A percentile compares a stretch with the other conserved stretches of the same genome.
Conservation (phyloP, 2,888 invertebrate species). For the Colletes collaris region DNA sequence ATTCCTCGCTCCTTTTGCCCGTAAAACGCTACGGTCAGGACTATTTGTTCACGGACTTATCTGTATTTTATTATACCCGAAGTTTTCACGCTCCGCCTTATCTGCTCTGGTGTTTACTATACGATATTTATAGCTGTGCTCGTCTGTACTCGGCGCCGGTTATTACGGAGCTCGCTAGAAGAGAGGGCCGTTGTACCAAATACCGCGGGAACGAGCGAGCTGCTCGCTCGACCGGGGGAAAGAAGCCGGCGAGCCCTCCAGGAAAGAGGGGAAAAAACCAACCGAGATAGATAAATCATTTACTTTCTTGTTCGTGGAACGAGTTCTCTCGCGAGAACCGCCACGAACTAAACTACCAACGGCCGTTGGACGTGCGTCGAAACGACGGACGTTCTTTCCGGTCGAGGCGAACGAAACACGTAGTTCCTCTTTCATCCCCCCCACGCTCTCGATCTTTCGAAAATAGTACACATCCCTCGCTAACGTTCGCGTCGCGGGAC, state of each 20-base stretch:
- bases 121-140: constrained; percentile 72
- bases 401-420: not conserved
- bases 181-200: constrained; percentile 57
- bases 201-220: constrained; percentile 45
- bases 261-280: constrained; percentile 23
- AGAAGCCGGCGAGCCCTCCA: constrained; percentile 27
- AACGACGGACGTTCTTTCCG: not conserved
- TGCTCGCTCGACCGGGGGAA: constrained; percentile 13
- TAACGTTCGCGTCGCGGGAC: no score
- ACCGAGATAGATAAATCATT: constrained; percentile 60
- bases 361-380: constrained; percentile 2
- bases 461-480: no score
- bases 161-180: constrained; percentile 64
- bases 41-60: constrained; percentile 73
- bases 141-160: constrained; percentile 69
- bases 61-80: constrained; percentile 73
- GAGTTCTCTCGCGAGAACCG: constrained; percentile 49
- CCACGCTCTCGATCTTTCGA: no score
- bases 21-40: constrained; percentile 66
- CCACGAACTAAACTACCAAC: constrained; percentile 26
- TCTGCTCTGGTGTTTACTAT: constrained; percentile 72
- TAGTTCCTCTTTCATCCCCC: not conserved
- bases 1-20: constrained; percentile 35
- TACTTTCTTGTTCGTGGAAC: constrained; percentile 57
- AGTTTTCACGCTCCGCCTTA: constrained; percentile 72